phyloP scores from a whole-genome alignment of 2,113 vertebrate genomes.

The Nematolebias whitei region DNA sequence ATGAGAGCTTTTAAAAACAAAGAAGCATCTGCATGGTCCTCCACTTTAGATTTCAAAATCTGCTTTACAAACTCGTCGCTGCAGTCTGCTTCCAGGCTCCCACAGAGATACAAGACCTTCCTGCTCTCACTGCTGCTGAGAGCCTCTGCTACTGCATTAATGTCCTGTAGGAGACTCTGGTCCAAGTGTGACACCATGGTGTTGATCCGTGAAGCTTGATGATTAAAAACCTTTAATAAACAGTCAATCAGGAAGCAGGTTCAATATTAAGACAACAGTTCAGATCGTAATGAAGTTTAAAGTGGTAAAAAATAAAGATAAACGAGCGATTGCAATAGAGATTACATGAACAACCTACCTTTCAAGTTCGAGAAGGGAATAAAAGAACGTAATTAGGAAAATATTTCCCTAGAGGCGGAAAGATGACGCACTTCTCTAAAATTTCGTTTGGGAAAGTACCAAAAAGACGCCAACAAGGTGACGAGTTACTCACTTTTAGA shows the following conservation, averaged over 20 bases:
- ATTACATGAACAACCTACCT: not conserved
- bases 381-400: not conserved
- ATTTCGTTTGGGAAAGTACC: not conserved
- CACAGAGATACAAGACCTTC: conserved; percentile 67
- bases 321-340: not conserved
- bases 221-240: not conserved
- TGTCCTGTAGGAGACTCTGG: conserved; percentile 10
- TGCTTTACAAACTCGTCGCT: conserved; percentile 34
- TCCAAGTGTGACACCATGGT: conserved; percentile 30
- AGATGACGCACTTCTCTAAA: conserved; percentile 15
- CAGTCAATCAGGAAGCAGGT: not conserved
- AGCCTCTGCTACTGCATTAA: conserved; percentile 58
- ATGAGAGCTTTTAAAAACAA: conserved; percentile 81
- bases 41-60: conserved; percentile 37
- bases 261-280: not conserved
- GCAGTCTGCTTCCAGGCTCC: conserved; percentile 13
- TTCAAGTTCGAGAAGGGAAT: accelerated
- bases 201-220: too few species aligned
- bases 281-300: too few species aligned
- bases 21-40: not conserved
- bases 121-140: conserved; percentile 64
- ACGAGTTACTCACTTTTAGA: too few species aligned
- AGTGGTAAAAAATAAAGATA: not conserved
- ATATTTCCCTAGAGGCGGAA: accelerated
- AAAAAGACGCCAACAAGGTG: too few species aligned